Evolutionary conservation across 2,797 vertebrate species (phyloP), one percentile per base, ranked within the genome.

Genomic region (Erethizon dorsatum): DNA sequence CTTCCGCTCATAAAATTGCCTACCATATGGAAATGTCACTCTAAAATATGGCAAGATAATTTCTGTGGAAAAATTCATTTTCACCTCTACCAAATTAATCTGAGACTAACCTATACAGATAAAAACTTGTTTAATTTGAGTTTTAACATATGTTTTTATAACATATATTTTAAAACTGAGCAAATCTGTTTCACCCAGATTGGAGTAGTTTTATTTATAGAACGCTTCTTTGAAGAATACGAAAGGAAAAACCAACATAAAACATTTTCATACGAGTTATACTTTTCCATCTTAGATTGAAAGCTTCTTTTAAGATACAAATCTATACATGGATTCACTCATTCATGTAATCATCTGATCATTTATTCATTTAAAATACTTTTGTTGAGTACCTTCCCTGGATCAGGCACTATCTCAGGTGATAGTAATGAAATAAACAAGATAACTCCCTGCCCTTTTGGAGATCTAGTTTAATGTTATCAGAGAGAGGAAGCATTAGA

Each of bases 51-150:
- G 90, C 59, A 96, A 91, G 45, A 95, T 85, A 56, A 95, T 94
- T 97, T 96, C 92, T 90, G 83, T 86, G 94, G 90, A 97, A 87
- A 79, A 97, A 97, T 97, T 97, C 65, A 94, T 97, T 98, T 97
- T 97, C 91, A 97, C 94, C 63, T 97, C 80, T 79, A 96, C 45
- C 41, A 96, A 97, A 97, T 88, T 95, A 97, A 94, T 95, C 88
- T 95, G 59, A 95, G 71, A 86, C 86, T 73, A 45, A 96, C 45
- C 77, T 75, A 61, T 59, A 26, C 15, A 97, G 61, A 97, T 96
- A 96, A 96, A 96, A 83, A 2, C 41, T 94, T 93, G 61, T 91
- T 91, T 96, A 97, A 97, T 92, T 97, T 95, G 67, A 61, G 31
- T 80, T 96, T 95, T 61, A 97, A 79, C 95, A 97, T 97, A 97